Base-by-base conservation (phyloP, 2,797 vertebrate genomes). In the Microchirus variegatus region DNA sequence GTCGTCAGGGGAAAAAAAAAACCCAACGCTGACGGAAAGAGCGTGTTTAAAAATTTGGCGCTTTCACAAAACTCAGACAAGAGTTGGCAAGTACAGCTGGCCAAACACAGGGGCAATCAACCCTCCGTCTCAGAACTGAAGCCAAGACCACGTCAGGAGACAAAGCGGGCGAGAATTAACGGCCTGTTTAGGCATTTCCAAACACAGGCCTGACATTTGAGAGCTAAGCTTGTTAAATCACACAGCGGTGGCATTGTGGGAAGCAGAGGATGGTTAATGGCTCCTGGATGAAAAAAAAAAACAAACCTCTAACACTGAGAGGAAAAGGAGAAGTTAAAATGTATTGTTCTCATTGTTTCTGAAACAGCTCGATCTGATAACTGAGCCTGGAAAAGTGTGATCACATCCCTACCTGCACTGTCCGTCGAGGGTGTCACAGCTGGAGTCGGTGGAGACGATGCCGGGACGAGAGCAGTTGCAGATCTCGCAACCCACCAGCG, bases 381-480 rank as follows among this genome's bases (percentile, higher is more conserved):
- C 18, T 38, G 10, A 51, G 14, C 31, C 31, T 31, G 31, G 10
- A 35, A 10, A 35, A 1, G 16, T 31, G 1, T 42, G 22, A 48
- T 7, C 22, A 35, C 15, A 10, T 15, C 73, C 73, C 57, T 78
- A 97, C 97, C 91, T 95, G 96, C 97, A 99, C 91, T 98, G 97
- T 43, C 97, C 97, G 0, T 94, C 97, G 74, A 94, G 80, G 13
- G 75, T 53, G 0, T 99, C 94, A 0, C 97, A 99, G 83, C 77
- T 91, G 0, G 88, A 91, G 15, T 95, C 93, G 0, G 91, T 84
- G 2, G 94, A 83, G 54, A 91, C 64, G 74, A 98, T 81, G 0
- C 97, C 97, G 0, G 92, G 88, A 1, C 77, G 84, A 0, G 97
- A 98, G 87, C 97, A 99, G 89, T 98, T 96, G 78, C 97, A 99